phyloP scores from a whole-genome alignment of 23 tunicate genomes.

The Trididemnum nubilum region DNA sequence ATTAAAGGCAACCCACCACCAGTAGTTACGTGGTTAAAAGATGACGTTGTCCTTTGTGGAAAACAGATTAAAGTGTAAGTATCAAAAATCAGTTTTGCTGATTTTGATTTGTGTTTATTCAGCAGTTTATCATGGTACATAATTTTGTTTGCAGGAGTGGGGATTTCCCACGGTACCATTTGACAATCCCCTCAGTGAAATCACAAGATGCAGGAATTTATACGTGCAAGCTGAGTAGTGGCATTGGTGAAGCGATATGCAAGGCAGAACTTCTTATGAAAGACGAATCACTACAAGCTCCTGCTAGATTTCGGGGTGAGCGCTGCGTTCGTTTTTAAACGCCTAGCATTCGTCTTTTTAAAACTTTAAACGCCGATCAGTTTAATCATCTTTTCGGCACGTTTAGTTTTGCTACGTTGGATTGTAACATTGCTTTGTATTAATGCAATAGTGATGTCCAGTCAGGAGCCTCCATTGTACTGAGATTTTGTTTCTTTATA shows the following conservation, averaged over 20 bases:
- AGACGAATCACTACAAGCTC: neutral
- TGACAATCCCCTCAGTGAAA: slow-evolving; percentile 2
- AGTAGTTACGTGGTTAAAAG: slow-evolving; percentile 27
- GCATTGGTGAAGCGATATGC: slow-evolving; percentile 36
- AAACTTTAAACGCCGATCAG: too few species aligned
- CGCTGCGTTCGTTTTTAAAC: too few species aligned
- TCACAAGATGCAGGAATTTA: slow-evolving; percentile 42
- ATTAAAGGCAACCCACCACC: slow-evolving; percentile 39
- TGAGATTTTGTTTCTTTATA: too few species aligned
- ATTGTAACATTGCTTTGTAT: too few species aligned
- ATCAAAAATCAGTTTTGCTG: too few species aligned
- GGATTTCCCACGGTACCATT: neutral
- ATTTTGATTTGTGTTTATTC: too few species aligned
- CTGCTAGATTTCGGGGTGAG: neutral
- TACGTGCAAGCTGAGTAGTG: slow-evolving; percentile 19
- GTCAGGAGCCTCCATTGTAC: too few species aligned
- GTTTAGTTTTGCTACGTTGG: too few species aligned
- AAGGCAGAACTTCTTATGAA: slow-evolving; percentile 33
- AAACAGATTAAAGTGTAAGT: neutral
- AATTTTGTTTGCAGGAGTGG: neutral
- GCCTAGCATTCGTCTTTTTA: too few species aligned
- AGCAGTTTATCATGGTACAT: too few species aligned
- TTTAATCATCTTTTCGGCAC: too few species aligned
- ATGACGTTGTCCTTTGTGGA: slow-evolving; percentile 9
- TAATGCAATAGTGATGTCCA: too few species aligned